These are phyloP conservation scores for Bombycilla garrulus DNA, from an alignment of 2,113 vertebrate species.

Conservation along the genomic window DNA sequence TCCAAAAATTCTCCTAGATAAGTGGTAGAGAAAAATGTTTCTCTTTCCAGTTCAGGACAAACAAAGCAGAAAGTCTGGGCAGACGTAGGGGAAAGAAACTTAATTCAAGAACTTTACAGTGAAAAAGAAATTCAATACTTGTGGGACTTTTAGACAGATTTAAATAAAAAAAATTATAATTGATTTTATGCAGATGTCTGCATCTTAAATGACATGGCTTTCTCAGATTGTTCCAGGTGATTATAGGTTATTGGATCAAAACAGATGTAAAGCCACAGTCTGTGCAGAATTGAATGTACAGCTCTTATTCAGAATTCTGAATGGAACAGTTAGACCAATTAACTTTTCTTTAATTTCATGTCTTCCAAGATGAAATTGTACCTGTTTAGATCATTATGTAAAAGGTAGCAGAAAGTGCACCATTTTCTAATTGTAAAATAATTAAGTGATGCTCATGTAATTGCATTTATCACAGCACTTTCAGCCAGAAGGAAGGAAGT, in stretches of 20 bases:
- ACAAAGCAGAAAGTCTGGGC: background rate
- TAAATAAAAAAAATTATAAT: background rate
- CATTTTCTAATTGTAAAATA: background rate
- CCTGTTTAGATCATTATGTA: background rate
- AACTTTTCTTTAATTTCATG: background rate
- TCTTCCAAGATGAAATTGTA: background rate
- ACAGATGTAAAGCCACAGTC: background rate
- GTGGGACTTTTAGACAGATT: background rate
- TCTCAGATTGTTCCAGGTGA: background rate
- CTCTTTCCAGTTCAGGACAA: background rate
- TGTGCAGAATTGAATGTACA: background rate
- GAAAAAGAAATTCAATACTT: background rate
- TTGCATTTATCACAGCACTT: background rate
- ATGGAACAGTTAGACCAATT: background rate
- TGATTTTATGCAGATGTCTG: background rate
- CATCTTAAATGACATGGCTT: background rate
- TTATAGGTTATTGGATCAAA: background rate
- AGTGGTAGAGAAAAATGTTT: background rate
- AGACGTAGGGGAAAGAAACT: background rate
- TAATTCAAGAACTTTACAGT: background rate
- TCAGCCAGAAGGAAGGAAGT: background rate
- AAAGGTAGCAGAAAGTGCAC: background rate
- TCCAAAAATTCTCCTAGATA: constrained; percentile 20
- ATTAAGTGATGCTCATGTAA: background rate
- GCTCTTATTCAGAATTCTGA: background rate